Evolutionary conservation across 2,888 invertebrate genomes (phyloP), one percentile per base, ranked within the genome.

Genomic region (Steinernema scapterisci): DNA sequence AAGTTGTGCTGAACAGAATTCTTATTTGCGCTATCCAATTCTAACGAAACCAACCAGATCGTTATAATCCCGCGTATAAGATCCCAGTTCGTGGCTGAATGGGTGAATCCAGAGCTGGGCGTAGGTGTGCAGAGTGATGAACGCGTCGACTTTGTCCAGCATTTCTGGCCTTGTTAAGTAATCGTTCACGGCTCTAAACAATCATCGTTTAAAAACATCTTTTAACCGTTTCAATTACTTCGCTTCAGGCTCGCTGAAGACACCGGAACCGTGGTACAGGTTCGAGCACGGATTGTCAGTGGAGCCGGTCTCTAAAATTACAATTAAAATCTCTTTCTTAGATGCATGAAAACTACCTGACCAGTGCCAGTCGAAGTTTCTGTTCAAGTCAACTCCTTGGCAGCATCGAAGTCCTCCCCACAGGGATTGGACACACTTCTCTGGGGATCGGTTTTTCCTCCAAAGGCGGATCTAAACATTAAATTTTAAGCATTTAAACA

Each of bases 71-170:
- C 77, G 78, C 9, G 87, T 86, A 75, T 84, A 85, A 9, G 23
- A 27, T 31, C 81, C 46, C n/a, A 72, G 38, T 72, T 83, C 81
- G 73, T 87, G 87, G 25, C 83, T 82, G 79, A 80, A 87, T 0
- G 87, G 86, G 75, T 88, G 86, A 23, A 87, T 87, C 85, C 85
- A 87, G 19, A 87, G 74, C 54, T 87, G 87, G 5, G 85, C 85
- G 75, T 87, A 87, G 2, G 87, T 85, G 77, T 87, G 87, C 13
- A 87, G 76, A 0, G 87, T 88, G 23, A 87, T 79, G 73, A 87
- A 87, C 1, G 82, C 87, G 72, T 87, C 85, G 7, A 88, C 76
- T 16, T 81, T 76, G 11, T 81, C 82, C 7, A 73, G 75, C 76
- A 83, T 79, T 16, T 84, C 82, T 2, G 72, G 72, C 0, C 79